Conservation (phyloP, 2,797 vertebrate species). For the Anomalospiza imberbis region DNA sequence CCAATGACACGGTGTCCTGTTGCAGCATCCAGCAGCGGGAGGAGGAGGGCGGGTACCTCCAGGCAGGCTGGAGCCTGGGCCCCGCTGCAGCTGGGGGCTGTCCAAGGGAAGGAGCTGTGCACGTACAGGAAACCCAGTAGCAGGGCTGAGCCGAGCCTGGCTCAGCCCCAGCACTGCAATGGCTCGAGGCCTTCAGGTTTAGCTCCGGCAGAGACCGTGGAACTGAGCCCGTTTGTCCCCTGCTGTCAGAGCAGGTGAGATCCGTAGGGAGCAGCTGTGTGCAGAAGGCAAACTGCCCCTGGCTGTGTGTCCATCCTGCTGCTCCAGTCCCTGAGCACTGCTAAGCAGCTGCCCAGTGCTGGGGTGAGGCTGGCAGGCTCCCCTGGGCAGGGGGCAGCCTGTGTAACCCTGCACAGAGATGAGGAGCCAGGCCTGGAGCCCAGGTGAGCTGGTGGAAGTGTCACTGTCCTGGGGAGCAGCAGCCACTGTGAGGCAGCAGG, state of each 20-base stretch:
- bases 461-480: neutral
- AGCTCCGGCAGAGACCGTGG: neutral
- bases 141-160: neutral
- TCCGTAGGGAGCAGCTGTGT: neutral
- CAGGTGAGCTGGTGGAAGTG: neutral
- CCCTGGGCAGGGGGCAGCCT: neutral
- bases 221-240: neutral
- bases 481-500: neutral
- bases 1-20: slow-evolving; percentile 49
- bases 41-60: neutral
- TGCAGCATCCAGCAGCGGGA: slow-evolving; percentile 10
- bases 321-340: neutral
- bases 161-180: neutral
- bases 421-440: neutral
- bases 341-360: neutral
- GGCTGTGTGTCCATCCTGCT: neutral
- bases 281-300: neutral
- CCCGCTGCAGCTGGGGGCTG: neutral
- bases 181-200: neutral
- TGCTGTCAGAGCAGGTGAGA: neutral
- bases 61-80: neutral
- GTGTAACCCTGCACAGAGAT: neutral
- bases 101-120: slow-evolving; percentile 29
- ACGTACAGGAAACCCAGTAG: slow-evolving; percentile 33
- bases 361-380: neutral